These are phyloP conservation scores for Arge pagana DNA, from an alignment of 2,888 invertebrate genomes.

Conservation along the genomic window DNA sequence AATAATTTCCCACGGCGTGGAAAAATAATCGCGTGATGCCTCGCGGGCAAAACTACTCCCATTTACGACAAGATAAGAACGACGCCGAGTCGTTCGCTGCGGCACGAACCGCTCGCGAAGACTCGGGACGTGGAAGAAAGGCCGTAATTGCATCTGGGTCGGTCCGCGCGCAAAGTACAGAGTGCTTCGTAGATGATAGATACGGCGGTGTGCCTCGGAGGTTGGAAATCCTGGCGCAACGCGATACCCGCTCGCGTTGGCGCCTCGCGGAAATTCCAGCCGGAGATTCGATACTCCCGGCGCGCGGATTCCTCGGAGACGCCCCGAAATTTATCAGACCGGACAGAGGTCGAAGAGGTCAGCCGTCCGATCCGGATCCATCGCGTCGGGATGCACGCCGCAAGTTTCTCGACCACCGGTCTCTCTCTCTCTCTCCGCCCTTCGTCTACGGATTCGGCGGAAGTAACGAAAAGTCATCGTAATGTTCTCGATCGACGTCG, in stretches of 20 bases:
- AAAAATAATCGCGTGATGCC: no score
- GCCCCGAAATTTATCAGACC: slow-evolving; percentile 20
- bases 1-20: no score
- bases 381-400: neutral
- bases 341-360: slow-evolving; percentile 14
- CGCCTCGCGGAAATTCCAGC: slow-evolving; percentile 10
- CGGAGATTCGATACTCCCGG: neutral
- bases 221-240: no score
- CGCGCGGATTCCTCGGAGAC: slow-evolving; percentile 11
- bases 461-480: no score
- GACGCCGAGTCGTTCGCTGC: no score
- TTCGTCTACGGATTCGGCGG: no score
- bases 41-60: no score
- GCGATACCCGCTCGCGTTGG: slow-evolving; percentile 11
- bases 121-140: slow-evolving; percentile 6
- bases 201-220: slow-evolving; percentile 1
- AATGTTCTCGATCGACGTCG: no score
- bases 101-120: no score
- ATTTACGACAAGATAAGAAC: no score
- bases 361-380: slow-evolving; percentile 4
- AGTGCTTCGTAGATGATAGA: slow-evolving; percentile 18
- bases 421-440: no score
- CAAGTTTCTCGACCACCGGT: slow-evolving; percentile 1
- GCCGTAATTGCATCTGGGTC: slow-evolving; percentile 18
- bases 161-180: slow-evolving; percentile 19